A percentile compares a stretch with the other conserved stretches of the same genome.
Evolutionary conservation across 1,140 invertebrate genomes (phyloP).

Genomic region (Euborellia annulipes): DNA sequence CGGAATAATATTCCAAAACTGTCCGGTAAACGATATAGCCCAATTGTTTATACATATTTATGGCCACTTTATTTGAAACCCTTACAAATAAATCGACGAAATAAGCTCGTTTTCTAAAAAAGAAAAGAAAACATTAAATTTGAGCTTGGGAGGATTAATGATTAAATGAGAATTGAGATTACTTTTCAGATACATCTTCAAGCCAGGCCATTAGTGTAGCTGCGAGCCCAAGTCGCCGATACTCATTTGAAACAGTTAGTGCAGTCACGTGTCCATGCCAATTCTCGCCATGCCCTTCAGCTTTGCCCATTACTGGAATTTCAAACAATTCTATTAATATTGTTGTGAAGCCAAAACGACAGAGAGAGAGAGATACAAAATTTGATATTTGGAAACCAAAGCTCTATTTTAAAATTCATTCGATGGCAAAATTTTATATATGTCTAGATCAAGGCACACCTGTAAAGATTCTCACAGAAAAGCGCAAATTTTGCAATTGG

Average conservation of each 20-base stretch:
- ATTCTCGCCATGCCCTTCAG: slow-evolving; percentile 84
- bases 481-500: too few species aligned
- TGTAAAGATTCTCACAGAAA: too few species aligned
- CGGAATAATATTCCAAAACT: slow-evolving; percentile 94
- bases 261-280: slow-evolving; percentile 99
- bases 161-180: too few species aligned
- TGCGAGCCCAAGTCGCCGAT: slow-evolving; percentile 77
- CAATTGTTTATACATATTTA: slow-evolving; percentile 92
- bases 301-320: slow-evolving; percentile 91
- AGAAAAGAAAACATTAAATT: slow-evolving; percentile 8
- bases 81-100: slow-evolving; percentile 99
- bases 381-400: too few species aligned
- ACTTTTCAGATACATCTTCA: slow-evolving; percentile 94
- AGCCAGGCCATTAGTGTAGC: slow-evolving; percentile 88
- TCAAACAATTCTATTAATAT: too few species aligned
- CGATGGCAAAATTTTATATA: too few species aligned
- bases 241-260: slow-evolving; percentile 89
- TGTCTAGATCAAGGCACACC: too few species aligned
- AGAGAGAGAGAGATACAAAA: too few species aligned
- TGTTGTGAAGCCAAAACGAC: too few species aligned
- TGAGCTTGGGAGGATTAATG: too few species aligned
- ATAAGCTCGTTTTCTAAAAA: slow-evolving; percentile 76
- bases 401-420: too few species aligned
- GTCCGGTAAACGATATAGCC: slow-evolving; percentile 95
- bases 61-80: slow-evolving; percentile 92